Evolutionary conservation across 2,888 invertebrate genomes (phyloP).

Genomic region (Nasonovia ribisnigri): DNA sequence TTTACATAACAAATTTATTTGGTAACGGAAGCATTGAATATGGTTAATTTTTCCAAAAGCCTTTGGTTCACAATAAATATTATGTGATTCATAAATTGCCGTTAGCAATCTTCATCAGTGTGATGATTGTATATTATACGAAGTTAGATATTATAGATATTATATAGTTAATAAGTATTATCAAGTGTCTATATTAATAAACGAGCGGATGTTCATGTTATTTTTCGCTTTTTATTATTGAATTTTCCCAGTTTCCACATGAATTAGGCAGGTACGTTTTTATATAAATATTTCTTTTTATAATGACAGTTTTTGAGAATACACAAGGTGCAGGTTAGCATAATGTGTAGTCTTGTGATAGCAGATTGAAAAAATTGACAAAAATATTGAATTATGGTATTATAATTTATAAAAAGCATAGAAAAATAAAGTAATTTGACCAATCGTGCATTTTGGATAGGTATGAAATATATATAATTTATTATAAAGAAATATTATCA

Average conservation of each 20-base stretch:
- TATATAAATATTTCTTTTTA: neutral
- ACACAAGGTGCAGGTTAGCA: neutral
- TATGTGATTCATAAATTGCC: neutral
- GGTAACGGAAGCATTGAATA: neutral
- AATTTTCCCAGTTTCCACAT: neutral
- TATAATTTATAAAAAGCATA: neutral
- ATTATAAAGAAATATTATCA: neutral
- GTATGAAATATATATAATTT: neutral
- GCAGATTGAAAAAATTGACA: neutral
- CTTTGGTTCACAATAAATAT: neutral
- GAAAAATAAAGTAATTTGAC: neutral
- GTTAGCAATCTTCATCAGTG: neutral
- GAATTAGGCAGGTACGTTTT: neutral
- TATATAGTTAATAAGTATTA: neutral
- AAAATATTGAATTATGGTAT: neutral
- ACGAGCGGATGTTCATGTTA: neutral
- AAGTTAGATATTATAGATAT: neutral
- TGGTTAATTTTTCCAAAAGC: neutral
- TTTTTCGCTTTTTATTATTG: neutral
- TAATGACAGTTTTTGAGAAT: neutral
- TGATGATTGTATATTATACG: neutral
- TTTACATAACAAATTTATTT: neutral
- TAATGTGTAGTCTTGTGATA: neutral
- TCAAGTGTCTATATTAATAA: neutral
- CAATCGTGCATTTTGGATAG: neutral